Evolutionary conservation across 2,797 vertebrate species (phyloP), one percentile per base, ranked within the genome.

Genomic region (Neopelma chrysocephalum): DNA sequence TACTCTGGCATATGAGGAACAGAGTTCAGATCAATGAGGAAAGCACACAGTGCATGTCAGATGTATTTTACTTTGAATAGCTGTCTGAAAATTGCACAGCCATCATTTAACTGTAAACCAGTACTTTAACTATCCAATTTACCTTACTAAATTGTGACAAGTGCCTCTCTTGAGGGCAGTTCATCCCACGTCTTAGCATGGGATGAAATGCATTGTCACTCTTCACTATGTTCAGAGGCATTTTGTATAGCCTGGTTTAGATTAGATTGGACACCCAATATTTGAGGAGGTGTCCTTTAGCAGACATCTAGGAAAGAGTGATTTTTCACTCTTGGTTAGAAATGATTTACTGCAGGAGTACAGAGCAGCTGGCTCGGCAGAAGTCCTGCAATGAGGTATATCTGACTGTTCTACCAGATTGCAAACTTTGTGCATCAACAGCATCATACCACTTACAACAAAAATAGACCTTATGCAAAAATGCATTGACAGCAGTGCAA

Each of bases 301-400:
- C 5, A 57, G 61, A 25, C 15, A 53, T 34, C 32, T 45, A 71
- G 15, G 31, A 47, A 82, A 73, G 56, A 75, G 36, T 23, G 60
- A 75, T 76, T 89, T 89, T 95, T 94, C 58, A 79, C 42, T 58
- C 34, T 77, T 4, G 5, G 21, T 93, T 91, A 80, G 88, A 82
- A 71, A 10, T 60, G 3, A 48, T 83, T 92, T 78, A 65, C 69
- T 4, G 2, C 20, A 61, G 29, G 23, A 51, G 8, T 68, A 22
- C 42, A 54, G 42, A 68, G 70, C 0, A 7, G 20, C 32, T 86
- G 69, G 9, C 42, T 71, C 83, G 54, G 54, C 58, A 58, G 38
- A 84, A 69, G 54, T 54, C 60, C 83, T 93, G 83, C 53, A 47
- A 10, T 76, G 54, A 82, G 57, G 31, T 22, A 4, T 84, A 29